Evolutionary conservation across 2,797 vertebrate genomes (phyloP), one percentile per base, ranked within the genome.

Genomic region (Hirundo rustica): DNA sequence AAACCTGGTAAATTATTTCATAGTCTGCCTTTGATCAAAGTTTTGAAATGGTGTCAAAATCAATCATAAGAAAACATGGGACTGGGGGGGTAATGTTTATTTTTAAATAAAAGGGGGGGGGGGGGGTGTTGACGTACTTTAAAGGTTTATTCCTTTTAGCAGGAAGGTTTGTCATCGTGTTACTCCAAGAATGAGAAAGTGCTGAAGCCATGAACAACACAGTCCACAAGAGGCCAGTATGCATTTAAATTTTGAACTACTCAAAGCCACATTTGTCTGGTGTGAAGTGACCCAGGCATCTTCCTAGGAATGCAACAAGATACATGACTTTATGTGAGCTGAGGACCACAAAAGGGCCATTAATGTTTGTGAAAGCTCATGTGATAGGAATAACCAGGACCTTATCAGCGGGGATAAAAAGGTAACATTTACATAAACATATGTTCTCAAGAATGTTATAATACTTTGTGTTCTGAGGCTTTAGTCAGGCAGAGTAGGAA

Each of bases 221-320:
- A 94, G 89, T 88, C 92, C 94, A 94, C 81, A 91, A 88, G 95
- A 95, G 89, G 78, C 89, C 89, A 89, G 66, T 91, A 74, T 88
- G 36, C 77, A 82, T 94, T 94, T 94, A 91, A 78, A 71, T 76
- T 92, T 22, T 91, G 67, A 72, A 72, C 27, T 84, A 44, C 48
- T 83, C n/a, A 71, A 55, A 95, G 50, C 47, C 3, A 0, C 64
- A 36, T 88, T 87, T 95, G 57, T 95, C 72, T 57, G 66, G 45
- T 68, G 44, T 62, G 68, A 76, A 72, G 68, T 79, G 47, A 78
- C 19, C 11, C 40, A 51, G 54, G 11, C 76, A 78, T 77, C 67
- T 77, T 85, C 57, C 51, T 60, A 54, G 81, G 75, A 86, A n/a
- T 70, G 61, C 67, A 86, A 19, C 36, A 32, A n/a, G 72, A 66